Evolutionary conservation across 2,113 vertebrate species (phyloP).

Genomic region (Poeciliopsis turrubarensis): DNA sequence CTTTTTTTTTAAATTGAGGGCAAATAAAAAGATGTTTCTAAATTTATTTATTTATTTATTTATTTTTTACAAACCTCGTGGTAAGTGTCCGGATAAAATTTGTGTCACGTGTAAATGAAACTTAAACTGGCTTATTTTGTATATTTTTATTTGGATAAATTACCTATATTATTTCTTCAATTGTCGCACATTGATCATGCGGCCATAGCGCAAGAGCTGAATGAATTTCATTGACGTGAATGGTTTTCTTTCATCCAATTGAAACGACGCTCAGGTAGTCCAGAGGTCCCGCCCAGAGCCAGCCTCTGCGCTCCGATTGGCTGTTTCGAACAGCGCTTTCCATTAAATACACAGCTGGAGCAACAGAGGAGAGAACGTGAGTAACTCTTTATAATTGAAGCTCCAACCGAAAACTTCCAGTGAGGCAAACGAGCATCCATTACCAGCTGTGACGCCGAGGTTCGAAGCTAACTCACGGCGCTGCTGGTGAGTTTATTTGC

Average conservation of each 20-base stretch:
- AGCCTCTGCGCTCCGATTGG: slow-evolving; percentile 56
- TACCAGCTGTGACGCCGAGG: not conserved
- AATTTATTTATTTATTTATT: too few species aligned
- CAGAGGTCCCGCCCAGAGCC: slow-evolving; percentile 29
- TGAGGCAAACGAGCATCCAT: not conserved
- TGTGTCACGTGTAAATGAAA: too few species aligned
- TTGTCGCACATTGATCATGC: too few species aligned
- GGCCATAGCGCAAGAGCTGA: not conserved
- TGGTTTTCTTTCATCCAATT: slow-evolving; percentile 28
- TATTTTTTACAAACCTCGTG: too few species aligned
- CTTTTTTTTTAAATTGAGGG: too few species aligned
- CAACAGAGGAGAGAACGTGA: slow-evolving; percentile 1
- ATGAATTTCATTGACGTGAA: not conserved
- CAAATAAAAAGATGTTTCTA: too few species aligned
- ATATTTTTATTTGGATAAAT: too few species aligned
- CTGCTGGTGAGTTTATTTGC: slow-evolving; percentile 38
- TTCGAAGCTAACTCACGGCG: not conserved
- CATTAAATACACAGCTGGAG: slow-evolving; percentile 27
- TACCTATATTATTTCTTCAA: too few species aligned
- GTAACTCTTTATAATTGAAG: not conserved
- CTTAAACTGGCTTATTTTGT: too few species aligned
- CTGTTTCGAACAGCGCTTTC: slow-evolving; percentile 70
- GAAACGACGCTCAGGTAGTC: slow-evolving; percentile 62
- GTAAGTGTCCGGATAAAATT: too few species aligned
- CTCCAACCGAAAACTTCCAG: not conserved